Base-by-base conservation (phyloP, 1,140 invertebrate genomes). In the Cephus cinctus region DNA sequence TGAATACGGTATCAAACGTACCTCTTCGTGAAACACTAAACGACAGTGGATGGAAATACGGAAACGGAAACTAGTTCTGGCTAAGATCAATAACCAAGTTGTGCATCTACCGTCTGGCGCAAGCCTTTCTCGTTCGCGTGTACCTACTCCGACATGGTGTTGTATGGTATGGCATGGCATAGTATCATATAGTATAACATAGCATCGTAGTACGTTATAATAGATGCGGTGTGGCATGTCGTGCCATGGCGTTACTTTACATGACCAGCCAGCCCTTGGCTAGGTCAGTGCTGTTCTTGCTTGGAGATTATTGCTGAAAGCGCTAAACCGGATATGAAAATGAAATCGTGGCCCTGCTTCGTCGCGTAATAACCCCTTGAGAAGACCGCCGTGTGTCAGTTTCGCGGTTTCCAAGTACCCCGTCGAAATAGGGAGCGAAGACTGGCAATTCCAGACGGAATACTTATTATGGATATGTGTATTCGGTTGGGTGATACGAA, bases 61-160 rank as follows among this genome's bases (percentile, higher is more conserved):
- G 59, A 70, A 71, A 63, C 63, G 67, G 63, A 71, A 74, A 73
- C 69, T 73, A 74, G 70, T 71, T 74, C 65, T 67, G 65, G 57
- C 64, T 63, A 66, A 73, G 70, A 75, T 72, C 70, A 72, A 72
- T 73, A 73, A 65, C 67, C 63, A 63, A 73, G 63, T 69, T 63
- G 61, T 66, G 65, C 67, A 65, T 65, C 61, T 54, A 52, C 53
- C 59, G 56, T 59, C 44, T 59, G 57, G 56, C 53, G 54, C 55
- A 54, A 61, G 54, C 54, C 49, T 59, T 62, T 58, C 49, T 52
- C 46, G 27, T 50, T 30, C 14, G 40, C 6, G 25, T 32, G 43
- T 49, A 50, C 46, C 48, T 43, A 47, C 31, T 32, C 15, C 32
- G 30, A 45, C 43, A 34, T 45, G 43, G 30, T n/a, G n/a, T n/a